Conservation (phyloP, 2,888 invertebrate species). For the Leucoma salicis region DNA sequence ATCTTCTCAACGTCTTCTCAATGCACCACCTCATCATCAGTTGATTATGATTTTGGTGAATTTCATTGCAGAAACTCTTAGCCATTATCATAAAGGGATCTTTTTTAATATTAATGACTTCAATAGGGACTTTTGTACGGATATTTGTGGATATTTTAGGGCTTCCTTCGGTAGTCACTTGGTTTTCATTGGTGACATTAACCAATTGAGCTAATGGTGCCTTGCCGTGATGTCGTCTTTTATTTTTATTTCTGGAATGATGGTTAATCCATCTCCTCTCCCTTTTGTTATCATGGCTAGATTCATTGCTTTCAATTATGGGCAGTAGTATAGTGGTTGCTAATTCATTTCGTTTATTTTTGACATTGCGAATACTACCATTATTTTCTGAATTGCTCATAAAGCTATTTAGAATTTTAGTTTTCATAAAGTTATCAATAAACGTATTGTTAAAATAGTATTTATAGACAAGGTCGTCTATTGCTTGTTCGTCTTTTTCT, state of each 20-base stretch:
- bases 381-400: conserved; percentile 33
- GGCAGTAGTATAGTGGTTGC: conserved; percentile 55
- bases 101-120: neutral
- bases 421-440: conserved; percentile 65
- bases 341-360: conserved; percentile 52
- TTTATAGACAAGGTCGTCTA: conserved; percentile 73
- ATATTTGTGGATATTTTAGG: neutral
- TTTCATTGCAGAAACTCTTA: conserved; percentile 60
- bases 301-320: conserved; percentile 34
- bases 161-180: neutral
- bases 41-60: conserved; percentile 51
- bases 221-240: conserved; percentile 32
- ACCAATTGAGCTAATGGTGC: conserved; percentile 3
- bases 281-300: conserved; percentile 29
- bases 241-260: conserved; percentile 37
- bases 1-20: conserved; percentile 61
- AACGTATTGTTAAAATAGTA: conserved; percentile 75
- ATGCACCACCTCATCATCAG: conserved; percentile 63
- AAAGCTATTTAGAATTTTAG: conserved; percentile 50
- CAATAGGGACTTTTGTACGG: neutral
- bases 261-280: conserved; percentile 62
- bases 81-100: conserved; percentile 60
- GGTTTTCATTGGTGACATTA: conserved; percentile 14
- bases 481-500: conserved; percentile 63
- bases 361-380: conserved; percentile 34